Conservation (phyloP, 2,113 vertebrate species). For the Desmodus rotundus region DNA sequence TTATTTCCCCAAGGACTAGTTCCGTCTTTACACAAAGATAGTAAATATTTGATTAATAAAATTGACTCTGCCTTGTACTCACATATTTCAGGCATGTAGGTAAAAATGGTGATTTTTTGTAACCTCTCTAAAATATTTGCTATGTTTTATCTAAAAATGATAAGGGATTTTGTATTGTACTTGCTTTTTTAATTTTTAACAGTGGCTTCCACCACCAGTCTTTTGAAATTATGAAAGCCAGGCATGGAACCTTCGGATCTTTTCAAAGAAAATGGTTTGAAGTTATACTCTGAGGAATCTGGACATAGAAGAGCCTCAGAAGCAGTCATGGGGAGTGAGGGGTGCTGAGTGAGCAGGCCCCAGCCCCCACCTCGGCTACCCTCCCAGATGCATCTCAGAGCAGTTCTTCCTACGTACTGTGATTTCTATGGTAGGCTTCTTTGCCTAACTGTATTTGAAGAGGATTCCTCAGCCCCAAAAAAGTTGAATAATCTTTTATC, state of each 20-base stretch:
- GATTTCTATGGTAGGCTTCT: neutral
- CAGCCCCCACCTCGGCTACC: neutral
- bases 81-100: neutral
- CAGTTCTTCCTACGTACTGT: neutral
- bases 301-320: neutral
- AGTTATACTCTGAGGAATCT: neutral
- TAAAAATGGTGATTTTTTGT: neutral
- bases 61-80: neutral
- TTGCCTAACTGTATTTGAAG: neutral
- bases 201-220: neutral
- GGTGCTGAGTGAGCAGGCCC: neutral
- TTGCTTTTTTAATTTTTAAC: neutral
- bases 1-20: neutral
- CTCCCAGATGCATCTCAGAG: neutral
- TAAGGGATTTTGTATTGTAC: neutral
- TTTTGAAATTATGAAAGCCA: neutral
- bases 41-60: constrained; percentile 3
- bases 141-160: neutral
- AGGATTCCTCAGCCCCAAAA: neutral
- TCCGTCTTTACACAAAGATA: neutral
- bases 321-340: no score
- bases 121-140: neutral
- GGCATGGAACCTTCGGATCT: neutral
- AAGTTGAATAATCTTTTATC: neutral
- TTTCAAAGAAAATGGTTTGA: constrained; percentile 8